phyloP scores from a whole-genome alignment of 2,113 vertebrate species.

The Rhodinocichla rosea region DNA sequence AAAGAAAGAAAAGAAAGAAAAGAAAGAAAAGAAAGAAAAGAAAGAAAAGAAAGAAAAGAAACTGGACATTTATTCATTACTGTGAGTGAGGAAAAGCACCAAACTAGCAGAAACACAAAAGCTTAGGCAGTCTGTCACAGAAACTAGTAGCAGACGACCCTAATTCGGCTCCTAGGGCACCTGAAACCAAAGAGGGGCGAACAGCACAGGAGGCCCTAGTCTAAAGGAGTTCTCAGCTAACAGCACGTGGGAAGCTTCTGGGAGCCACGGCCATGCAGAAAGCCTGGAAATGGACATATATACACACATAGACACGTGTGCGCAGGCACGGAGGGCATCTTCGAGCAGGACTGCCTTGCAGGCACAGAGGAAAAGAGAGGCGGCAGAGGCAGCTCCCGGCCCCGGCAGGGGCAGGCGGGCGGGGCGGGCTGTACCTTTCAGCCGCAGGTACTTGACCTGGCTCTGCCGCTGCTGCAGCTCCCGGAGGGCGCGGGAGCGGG shows the following conservation, averaged over 20 bases:
- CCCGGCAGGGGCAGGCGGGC: too few relatives aligned
- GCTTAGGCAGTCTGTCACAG: not conserved
- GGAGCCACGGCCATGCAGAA: accelerated
- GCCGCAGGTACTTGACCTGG: slow-evolving; percentile 81
- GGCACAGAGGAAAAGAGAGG: not conserved
- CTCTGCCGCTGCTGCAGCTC: slow-evolving; percentile 85
- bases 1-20: too few relatives aligned
- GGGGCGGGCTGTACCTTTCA: slow-evolving; percentile 82
- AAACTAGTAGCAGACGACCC: not conserved
- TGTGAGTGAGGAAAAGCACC: not conserved
- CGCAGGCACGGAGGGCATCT: not conserved
- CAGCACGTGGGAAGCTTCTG: not conserved
- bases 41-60: too few relatives aligned
- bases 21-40: accelerated
- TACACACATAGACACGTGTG: accelerated
- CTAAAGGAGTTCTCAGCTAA: too few relatives aligned
- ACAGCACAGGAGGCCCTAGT: not conserved
- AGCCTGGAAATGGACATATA: accelerated
- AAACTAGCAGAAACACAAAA: not conserved
- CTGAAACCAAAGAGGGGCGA: not conserved
- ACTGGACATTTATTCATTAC: not conserved
- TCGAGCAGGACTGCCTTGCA: not conserved
- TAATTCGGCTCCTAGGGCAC: not conserved
- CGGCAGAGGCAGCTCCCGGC: not conserved
- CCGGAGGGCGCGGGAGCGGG: slow-evolving; percentile 72